These are phyloP conservation scores for Aulostomus chinensis DNA, from an alignment of 2,797 vertebrate genomes.

Conservation along the genomic window DNA sequence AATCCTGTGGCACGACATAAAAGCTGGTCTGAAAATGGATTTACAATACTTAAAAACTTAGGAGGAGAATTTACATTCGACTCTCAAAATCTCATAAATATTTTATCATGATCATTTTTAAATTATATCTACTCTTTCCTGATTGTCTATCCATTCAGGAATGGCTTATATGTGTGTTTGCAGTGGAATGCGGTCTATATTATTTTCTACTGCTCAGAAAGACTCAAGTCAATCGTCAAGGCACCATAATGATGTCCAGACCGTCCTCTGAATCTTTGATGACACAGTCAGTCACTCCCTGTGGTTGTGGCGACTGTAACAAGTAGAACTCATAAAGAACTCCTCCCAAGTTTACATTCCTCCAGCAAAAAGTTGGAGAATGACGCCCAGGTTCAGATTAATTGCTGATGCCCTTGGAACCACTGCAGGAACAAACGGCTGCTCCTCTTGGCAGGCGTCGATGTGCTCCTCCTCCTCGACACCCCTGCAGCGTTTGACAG, in stretches of 20 bases:
- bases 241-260: neutral
- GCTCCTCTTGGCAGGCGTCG: conserved; percentile 28
- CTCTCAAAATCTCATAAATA: too few relatives aligned
- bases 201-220: too few relatives aligned
- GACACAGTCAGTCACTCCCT: neutral
- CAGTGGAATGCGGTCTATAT: too few relatives aligned
- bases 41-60: too few relatives aligned
- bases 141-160: too few relatives aligned
- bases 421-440: neutral
- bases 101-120: too few relatives aligned
- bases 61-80: too few relatives aligned
- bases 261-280: conserved; percentile 2
- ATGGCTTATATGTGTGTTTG: too few relatives aligned
- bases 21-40: too few relatives aligned
- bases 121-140: too few relatives aligned
- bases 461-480: conserved; percentile 56
- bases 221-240: neutral
- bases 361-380: neutral
- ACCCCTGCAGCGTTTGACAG: conserved; percentile 63
- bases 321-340: neutral
- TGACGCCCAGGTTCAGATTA: neutral
- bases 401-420: too few relatives aligned
- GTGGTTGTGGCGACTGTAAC: neutral
- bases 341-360: neutral
- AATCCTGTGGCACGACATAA: too few relatives aligned